Evolutionary conservation across 1,140 invertebrate genomes (phyloP).

Genomic region (Propsilocerus akamusi): DNA sequence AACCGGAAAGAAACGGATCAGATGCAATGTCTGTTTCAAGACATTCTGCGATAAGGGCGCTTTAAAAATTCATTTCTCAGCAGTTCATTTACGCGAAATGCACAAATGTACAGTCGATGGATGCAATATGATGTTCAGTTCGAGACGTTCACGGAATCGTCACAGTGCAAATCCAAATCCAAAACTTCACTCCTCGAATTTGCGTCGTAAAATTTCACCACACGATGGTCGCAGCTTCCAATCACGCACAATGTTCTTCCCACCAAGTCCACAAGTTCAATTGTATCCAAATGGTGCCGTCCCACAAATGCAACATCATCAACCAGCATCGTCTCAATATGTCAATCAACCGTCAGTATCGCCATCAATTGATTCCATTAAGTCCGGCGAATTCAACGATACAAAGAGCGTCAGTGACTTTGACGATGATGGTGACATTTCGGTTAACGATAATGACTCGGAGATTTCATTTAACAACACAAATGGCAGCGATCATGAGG

Average conservation of each 20-base stretch:
- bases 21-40: slow-evolving; percentile 95
- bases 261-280: too few species aligned
- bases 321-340: background rate
- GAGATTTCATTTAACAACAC: background rate
- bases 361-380: background rate
- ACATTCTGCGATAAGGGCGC: slow-evolving; percentile 99
- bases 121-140: slow-evolving; percentile 67
- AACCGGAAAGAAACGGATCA: slow-evolving; percentile 88
- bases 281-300: background rate
- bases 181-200: slow-evolving; percentile 89
- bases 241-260: slow-evolving; percentile 55
- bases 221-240: slow-evolving; percentile 78
- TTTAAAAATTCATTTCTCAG: slow-evolving; percentile 97
- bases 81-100: slow-evolving; percentile 68
- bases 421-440: slow-evolving; percentile 2
- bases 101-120: slow-evolving; percentile 59
- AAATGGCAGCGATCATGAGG: background rate
- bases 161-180: slow-evolving; percentile 96
- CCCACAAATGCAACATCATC: background rate
- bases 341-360: slow-evolving; percentile 1
- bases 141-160: slow-evolving; percentile 48
- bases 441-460: slow-evolving; percentile 2
- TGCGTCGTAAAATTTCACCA: slow-evolving; percentile 77
- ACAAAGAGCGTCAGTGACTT: background rate
- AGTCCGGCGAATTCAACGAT: background rate